These are phyloP conservation scores for Alouatta palliata DNA, from an alignment of 2,113 vertebrate species.

Conservation along the genomic window DNA sequence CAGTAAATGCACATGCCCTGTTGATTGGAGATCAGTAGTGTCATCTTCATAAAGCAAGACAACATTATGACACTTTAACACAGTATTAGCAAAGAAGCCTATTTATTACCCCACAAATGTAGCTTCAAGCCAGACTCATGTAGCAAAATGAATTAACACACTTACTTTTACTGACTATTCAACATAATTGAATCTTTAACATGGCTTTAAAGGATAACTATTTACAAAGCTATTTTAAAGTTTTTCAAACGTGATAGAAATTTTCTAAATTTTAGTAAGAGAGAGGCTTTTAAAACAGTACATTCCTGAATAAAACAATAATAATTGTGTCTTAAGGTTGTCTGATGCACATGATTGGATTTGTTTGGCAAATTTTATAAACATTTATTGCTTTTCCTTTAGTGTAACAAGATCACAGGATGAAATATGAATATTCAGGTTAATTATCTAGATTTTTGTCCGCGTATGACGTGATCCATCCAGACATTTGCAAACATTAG, in stretches of 20 bases:
- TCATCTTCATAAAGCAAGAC: not conserved
- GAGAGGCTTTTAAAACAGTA: constrained; percentile 3
- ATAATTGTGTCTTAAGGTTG: not conserved
- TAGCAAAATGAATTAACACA: not conserved
- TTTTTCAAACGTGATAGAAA: constrained; percentile 38
- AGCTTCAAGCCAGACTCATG: not conserved
- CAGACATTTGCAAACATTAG: not conserved
- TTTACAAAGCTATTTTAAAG: constrained; percentile 32
- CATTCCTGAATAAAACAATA: constrained; percentile 46
- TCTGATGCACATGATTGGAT: not conserved
- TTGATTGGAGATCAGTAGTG: not conserved
- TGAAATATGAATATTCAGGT: not conserved
- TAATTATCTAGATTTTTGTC: not conserved
- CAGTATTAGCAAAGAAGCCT: not conserved
- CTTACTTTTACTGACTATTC: constrained; percentile 3
- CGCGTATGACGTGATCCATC: not conserved
- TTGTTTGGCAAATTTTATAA: constrained; percentile 13
- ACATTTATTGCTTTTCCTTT: constrained; percentile 21
- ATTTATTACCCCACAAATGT: not conserved
- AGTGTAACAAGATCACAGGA: not conserved
- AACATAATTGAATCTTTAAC: not conserved
- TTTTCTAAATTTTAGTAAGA: constrained; percentile 47
- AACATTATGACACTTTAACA: not conserved
- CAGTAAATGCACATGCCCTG: not conserved
- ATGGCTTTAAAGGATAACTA: not conserved